Base-by-base conservation (phyloP, 1,140 invertebrate genomes). In the Episyrphus balteatus region DNA sequence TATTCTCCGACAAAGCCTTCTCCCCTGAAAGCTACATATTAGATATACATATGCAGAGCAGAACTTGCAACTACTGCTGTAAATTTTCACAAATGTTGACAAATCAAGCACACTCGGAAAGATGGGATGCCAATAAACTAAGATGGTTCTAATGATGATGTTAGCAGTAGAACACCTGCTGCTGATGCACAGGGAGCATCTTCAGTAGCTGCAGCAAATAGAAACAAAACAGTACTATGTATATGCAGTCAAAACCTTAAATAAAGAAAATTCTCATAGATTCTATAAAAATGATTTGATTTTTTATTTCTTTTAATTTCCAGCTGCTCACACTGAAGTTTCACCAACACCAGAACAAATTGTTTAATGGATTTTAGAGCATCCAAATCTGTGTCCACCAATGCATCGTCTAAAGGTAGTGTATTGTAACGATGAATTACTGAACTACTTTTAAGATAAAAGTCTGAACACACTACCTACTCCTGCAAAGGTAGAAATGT, bases 1-100 rank as follows among this genome's bases (percentile, higher is more conserved):
- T 5, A 58, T 77, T 17, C 68, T 74, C 1, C 75, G 2, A 92
- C 84, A 1, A 87, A 91, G 51, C 90, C 92, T 0, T 91, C 89
- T 46, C 88, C 91, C 0, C 69, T 96, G 1, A 92, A 92, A 59
- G 83, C 89, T 0, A 81, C 84, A 30, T 94, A n/a, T n/a, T n/a
- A n/a, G n/a, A n/a, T n/a, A 92, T 61, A 78, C 77, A 8, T 74
- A 84, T 42, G 75, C 80, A 42, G n/a, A n/a, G n/a, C n/a, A n/a
- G 90, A 94, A 64, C 70, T 96, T 21, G 83, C 90, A 60, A 78
- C 82, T 42, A 86, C 90, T 1, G 86, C 88, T 2, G 66, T 92
- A 2, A 80, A 82, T 44, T 92, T 32, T 79, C 82, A 8, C 89
- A 93, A 57, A 88, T 88, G 56, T 68, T 94, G 30, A 84, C 87